Conservation (phyloP, 2,797 vertebrate species). For the Characodon lateralis region DNA sequence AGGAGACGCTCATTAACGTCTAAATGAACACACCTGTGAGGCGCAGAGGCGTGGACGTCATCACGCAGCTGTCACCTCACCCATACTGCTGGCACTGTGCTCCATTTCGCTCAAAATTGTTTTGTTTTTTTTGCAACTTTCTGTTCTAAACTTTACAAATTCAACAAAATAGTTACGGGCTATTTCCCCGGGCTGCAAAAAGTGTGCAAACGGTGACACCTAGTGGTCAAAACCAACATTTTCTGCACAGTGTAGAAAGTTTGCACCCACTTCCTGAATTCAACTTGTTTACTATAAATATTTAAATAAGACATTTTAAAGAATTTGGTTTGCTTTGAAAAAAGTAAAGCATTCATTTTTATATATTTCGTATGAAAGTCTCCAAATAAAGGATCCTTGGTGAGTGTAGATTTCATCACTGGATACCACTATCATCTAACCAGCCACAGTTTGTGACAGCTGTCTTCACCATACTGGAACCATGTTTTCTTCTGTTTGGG, state of each 20-base stretch:
- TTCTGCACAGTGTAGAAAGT: background rate
- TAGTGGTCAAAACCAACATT: conserved; percentile 22
- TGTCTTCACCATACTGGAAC: no score
- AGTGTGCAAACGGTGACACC: conserved; percentile 18
- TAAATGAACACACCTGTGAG: conserved; percentile 68
- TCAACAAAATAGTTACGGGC: background rate
- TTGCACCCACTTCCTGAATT: no score
- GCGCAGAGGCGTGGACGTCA: conserved; percentile 22
- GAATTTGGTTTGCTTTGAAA: no score
- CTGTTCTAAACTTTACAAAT: rapidly evolving
- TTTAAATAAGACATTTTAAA: no score
- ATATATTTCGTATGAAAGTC: no score
- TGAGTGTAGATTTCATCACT: no score
- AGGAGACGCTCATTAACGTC: conserved; percentile 43
- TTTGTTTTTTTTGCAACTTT: background rate
- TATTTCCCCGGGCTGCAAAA: background rate
- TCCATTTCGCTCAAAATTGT: background rate
- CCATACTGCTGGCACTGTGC: background rate
- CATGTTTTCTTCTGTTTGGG: no score
- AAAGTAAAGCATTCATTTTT: no score
- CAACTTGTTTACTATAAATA: no score
- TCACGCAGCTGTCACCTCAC: background rate
- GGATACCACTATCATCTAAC: no score
- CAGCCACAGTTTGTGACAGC: no score
- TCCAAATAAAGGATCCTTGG: no score